Base-by-base conservation (phyloP, 2,113 vertebrate genomes). In the Anguilla rostrata region DNA sequence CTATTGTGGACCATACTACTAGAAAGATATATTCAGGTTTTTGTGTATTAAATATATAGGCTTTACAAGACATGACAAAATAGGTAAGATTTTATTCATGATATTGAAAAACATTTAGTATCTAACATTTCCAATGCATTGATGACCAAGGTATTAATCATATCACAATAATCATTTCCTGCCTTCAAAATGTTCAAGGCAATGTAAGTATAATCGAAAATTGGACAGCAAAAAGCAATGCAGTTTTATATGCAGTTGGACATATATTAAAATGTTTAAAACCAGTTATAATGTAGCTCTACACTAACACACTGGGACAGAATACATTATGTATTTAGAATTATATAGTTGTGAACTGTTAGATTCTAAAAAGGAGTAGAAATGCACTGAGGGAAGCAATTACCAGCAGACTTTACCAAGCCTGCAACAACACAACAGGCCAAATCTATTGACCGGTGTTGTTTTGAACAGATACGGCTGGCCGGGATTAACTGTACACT, bases 401-500 rank as follows among this genome's bases (percentile, higher is more conserved):
- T 53, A 53, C 49, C 49, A 53, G 11, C 71, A 34, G 71, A n/a
- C 16, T 22, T 7, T n/a, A 75, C n/a, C 34, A 75, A 6, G 1
- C 3, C 22, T 8, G 26, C 9, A 75, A n/a, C 26, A 75, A n/a
- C 9, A 12, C 71, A 75, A n/a, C 22, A 12, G 26, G n/a, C 12
- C 63, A 26, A 71, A 71, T 71, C 71, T 75, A 1, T 75, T 75
- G 71, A 75, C 26, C 29, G 6, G 71, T 75, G 26, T 66, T 66
- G 6, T 26, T 66, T 66, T 7, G 0, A 71, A 15, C 16, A 34
- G 53, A 57, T 14, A 0, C 15, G 7, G 16, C 46, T 83, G 20
- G 34, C 8, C 26, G n/a, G 34, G 40, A 66, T 90, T 91, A 92
- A 78, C 88, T 93, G 57, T 98, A 97, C 29, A 96, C 92, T 81